A percentile compares a stretch with the other conserved stretches of the same genome.
These are phyloP conservation scores for Clarias gariepinus DNA, from an alignment of 2,113 vertebrate species.

Conservation along the genomic window DNA sequence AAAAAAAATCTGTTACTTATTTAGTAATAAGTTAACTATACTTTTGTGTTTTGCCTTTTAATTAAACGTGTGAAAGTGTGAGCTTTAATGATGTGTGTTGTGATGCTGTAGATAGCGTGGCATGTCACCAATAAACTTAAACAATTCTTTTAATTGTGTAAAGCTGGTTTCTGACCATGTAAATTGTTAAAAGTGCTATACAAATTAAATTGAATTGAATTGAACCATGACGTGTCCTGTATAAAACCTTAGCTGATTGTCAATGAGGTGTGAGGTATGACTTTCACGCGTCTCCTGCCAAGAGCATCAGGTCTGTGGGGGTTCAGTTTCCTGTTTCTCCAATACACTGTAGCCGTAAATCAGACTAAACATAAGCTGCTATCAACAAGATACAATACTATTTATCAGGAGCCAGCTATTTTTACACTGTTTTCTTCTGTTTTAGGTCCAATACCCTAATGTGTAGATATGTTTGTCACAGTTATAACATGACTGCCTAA, in stretches of 20 bases:
- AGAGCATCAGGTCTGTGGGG: slow-evolving; percentile 34
- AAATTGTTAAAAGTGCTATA: too few relatives aligned
- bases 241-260: slow-evolving; percentile 35
- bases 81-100: neutral
- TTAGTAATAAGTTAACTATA: too few relatives aligned
- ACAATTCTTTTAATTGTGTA: too few relatives aligned
- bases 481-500: neutral
- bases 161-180: too few relatives aligned
- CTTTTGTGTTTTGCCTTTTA: neutral
- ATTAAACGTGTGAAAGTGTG: neutral
- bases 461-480: neutral
- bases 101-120: neutral
- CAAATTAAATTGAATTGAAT: too few relatives aligned
- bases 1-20: neutral
- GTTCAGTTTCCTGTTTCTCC: slow-evolving; percentile 5
- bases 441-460: neutral
- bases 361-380: slow-evolving; percentile 41
- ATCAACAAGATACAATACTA: slow-evolving; percentile 42
- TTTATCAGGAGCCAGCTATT: neutral
- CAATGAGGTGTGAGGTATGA: slow-evolving; percentile 37
- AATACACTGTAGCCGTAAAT: slow-evolving; percentile 31
- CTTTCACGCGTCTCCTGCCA: slow-evolving; percentile 37
- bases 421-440: slow-evolving; percentile 10
- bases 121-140: too few relatives aligned
- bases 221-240: slow-evolving; percentile 20